Conservation (phyloP, 2,113 vertebrate species). For the Spermophilus dauricus region DNA sequence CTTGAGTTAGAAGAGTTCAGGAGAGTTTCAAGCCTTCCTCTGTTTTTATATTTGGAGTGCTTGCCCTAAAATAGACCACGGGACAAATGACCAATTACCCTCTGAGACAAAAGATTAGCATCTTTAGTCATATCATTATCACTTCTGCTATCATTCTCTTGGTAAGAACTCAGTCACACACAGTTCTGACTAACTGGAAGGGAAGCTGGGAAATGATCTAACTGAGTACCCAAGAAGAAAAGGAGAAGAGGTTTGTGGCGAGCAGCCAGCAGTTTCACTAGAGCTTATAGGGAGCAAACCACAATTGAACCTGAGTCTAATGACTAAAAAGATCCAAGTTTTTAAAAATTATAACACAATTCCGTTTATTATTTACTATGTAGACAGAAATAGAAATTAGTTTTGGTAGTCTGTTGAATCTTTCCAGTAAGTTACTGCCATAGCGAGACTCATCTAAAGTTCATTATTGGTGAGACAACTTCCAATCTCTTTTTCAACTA, state of each 20-base stretch:
- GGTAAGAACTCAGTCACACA: neutral
- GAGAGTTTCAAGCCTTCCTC: neutral
- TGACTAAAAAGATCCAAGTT: neutral
- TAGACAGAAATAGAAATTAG: neutral
- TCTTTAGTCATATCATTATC: neutral
- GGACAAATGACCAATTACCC: neutral
- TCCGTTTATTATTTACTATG: neutral
- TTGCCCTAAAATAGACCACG: neutral
- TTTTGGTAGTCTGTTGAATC: neutral
- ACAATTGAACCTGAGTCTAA: neutral
- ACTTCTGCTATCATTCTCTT: neutral
- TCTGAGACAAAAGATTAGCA: neutral
- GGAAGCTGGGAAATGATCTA: neutral
- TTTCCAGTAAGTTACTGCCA: neutral
- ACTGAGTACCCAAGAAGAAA: neutral
- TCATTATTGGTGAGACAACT: neutral
- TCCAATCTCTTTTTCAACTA: neutral
- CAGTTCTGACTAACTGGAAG: neutral
- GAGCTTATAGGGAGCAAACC: neutral
- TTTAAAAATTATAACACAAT: neutral
- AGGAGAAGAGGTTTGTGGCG: neutral
- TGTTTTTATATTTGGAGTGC: neutral
- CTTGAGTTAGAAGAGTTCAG: neutral
- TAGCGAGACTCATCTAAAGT: neutral
- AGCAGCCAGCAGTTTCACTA: neutral